A percentile compares a stretch with the other conserved stretches of the same genome.
These are phyloP conservation scores for Pocillopora meandrina DNA, from an alignment of 92 coral and sea anemone species.

Conservation along the genomic window DNA sequence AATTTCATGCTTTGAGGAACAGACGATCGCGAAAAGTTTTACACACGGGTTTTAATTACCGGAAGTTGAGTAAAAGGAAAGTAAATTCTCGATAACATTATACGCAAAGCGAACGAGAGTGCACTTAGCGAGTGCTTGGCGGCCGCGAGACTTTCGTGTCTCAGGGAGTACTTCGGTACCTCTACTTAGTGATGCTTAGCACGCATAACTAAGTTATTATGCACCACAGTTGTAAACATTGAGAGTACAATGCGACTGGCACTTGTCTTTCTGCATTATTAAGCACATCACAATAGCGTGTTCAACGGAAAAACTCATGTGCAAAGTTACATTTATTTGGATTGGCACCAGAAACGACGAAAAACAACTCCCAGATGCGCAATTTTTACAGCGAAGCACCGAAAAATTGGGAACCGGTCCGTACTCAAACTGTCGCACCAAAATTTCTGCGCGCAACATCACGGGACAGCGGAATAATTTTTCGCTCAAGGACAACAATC, in stretches of 20 bases:
- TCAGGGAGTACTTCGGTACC: not conserved
- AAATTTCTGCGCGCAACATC: not conserved
- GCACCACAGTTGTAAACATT: constrained; percentile 64
- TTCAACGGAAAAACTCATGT: constrained; percentile 36
- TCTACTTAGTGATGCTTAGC: constrained; percentile 9
- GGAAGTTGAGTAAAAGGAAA: constrained; percentile 60
- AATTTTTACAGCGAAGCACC: not conserved
- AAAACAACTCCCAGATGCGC: not conserved
- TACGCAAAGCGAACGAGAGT: not conserved
- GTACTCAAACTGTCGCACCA: not conserved
- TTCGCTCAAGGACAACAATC: constrained; percentile 7
- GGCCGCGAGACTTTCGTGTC: constrained; percentile 24
- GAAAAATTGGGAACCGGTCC: not conserved
- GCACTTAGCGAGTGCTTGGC: not conserved
- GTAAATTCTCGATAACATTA: constrained; percentile 36
- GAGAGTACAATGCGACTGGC: constrained; percentile 39
- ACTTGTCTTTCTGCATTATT: constrained; percentile 59
- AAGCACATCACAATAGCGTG: constrained; percentile 59
- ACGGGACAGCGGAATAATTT: not conserved
- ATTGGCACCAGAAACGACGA: not conserved
- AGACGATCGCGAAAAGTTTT: constrained; percentile 26
- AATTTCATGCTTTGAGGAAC: constrained; percentile 50
- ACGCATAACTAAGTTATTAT: constrained; percentile 53
- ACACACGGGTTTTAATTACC: constrained; percentile 70
- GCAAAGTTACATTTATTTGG: constrained; percentile 20